phyloP scores from a whole-genome alignment of 2,113 vertebrate genomes.

The human (Homo sapiens) region DNA sequence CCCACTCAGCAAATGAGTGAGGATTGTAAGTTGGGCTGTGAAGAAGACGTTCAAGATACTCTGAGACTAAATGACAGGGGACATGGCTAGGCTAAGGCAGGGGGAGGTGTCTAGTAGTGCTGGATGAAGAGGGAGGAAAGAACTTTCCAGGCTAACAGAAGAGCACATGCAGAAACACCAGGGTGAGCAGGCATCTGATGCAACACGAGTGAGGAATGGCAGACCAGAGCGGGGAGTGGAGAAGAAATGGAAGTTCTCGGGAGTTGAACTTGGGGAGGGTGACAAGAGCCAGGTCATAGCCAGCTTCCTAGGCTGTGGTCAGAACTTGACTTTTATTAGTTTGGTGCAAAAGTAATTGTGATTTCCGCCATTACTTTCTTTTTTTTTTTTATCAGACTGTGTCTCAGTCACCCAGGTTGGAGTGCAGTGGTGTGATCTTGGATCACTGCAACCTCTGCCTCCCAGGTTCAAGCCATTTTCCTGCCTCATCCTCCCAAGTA shows the following conservation, averaged over 20 bases:
- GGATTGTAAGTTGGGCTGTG: neutral
- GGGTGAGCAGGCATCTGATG: too few relatives aligned
- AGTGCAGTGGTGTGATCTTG: too few relatives aligned
- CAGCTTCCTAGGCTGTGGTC: neutral
- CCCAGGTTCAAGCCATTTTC: too few relatives aligned
- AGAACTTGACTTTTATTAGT: neutral
- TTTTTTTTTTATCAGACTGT: too few relatives aligned
- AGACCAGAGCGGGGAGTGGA: neutral
- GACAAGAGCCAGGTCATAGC: neutral
- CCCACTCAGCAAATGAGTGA: rapidly evolving
- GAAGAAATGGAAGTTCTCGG: rapidly evolving
- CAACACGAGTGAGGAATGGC: neutral
- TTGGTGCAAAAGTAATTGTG: too few relatives aligned
- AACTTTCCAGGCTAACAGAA: neutral
- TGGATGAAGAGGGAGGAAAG: too few relatives aligned
- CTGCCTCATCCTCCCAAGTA: too few relatives aligned
- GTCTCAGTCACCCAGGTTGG: too few relatives aligned
- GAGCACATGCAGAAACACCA: neutral
- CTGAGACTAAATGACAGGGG: neutral
- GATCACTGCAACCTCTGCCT: too few relatives aligned
- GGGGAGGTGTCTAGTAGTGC: neutral
- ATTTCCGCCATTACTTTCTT: too few relatives aligned
- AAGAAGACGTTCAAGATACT: neutral
- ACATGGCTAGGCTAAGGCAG: neutral
- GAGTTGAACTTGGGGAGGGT: neutral